These are phyloP conservation scores for Kryptolebias ocellatus DNA, from an alignment of 2,797 vertebrate species.

Conservation along the genomic window DNA sequence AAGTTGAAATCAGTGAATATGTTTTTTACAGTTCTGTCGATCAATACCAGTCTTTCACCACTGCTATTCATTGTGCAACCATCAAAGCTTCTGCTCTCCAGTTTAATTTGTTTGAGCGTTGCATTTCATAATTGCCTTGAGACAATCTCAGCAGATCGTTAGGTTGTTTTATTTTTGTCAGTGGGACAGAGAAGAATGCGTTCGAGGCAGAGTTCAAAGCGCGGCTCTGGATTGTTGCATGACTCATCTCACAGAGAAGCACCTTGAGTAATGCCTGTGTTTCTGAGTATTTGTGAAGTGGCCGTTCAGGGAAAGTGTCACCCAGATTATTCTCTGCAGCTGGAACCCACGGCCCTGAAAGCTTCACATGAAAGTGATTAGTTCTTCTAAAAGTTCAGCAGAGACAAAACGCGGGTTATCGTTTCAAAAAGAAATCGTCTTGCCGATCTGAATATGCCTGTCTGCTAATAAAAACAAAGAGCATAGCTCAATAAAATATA, in stretches of 20 bases:
- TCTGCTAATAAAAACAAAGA: background rate
- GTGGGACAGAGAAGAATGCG: slow-evolving; percentile 42
- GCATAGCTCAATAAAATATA: background rate
- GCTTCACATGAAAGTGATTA: background rate
- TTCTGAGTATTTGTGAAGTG: slow-evolving; percentile 5
- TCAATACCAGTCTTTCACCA: slow-evolving; percentile 9
- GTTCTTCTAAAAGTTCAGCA: background rate
- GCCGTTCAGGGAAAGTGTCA: slow-evolving; percentile 1
- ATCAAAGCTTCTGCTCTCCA: slow-evolving; percentile 3
- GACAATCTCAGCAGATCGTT: slow-evolving; percentile 2
- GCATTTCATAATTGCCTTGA: slow-evolving; percentile 32
- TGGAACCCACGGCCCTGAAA: background rate
- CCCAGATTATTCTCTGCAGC: slow-evolving; percentile 9
- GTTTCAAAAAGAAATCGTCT: background rate
- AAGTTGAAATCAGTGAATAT: background rate
- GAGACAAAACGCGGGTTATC: background rate
- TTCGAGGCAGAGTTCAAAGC: slow-evolving; percentile 25
- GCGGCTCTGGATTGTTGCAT: slow-evolving; percentile 15
- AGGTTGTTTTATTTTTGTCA: slow-evolving; percentile 40
- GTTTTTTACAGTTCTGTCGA: slow-evolving; percentile 26
- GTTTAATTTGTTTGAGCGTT: slow-evolving; percentile 25
- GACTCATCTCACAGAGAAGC: slow-evolving; percentile 8
- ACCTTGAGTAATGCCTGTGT: slow-evolving; percentile 16
- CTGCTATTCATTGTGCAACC: background rate
- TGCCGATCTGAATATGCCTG: background rate